Evolutionary conservation across 2,797 vertebrate genomes (phyloP).

Genomic region (Girardinus metallicus): DNA sequence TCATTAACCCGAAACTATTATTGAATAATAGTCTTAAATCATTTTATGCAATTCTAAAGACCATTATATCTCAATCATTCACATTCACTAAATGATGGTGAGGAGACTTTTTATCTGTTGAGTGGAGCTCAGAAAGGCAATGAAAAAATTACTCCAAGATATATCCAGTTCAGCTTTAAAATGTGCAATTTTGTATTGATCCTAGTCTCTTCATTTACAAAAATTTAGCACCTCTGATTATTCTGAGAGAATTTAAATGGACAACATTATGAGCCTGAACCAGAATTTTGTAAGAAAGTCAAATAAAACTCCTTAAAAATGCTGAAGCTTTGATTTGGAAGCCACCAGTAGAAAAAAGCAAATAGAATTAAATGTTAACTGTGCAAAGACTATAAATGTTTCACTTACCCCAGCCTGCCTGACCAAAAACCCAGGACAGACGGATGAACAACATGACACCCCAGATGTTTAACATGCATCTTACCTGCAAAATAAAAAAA

Average conservation of each 20-base stretch:
- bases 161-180: background rate
- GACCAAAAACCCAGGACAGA: conserved; percentile 97
- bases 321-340: background rate
- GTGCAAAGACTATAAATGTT: background rate
- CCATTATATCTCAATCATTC: conserved; percentile 7
- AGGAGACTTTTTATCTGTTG: conserved; percentile 10
- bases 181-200: background rate
- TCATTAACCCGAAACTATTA: background rate
- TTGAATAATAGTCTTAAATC: background rate
- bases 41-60: background rate
- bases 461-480: conserved; percentile 99
- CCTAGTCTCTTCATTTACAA: background rate
- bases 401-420: conserved; percentile 94
- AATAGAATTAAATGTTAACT: background rate
- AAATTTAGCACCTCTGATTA: no score
- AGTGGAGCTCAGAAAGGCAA: conserved; percentile 11
- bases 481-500: conserved; percentile 82
- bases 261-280: background rate
- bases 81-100: conserved; percentile 12
- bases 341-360: background rate
- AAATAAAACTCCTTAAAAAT: background rate
- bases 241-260: background rate
- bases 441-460: conserved; percentile 99
- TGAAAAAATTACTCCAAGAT: conserved; percentile 19
- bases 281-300: background rate